These are phyloP conservation scores for Seira musarum DNA, from an alignment of 2,888 invertebrate genomes.

Conservation along the genomic window DNA sequence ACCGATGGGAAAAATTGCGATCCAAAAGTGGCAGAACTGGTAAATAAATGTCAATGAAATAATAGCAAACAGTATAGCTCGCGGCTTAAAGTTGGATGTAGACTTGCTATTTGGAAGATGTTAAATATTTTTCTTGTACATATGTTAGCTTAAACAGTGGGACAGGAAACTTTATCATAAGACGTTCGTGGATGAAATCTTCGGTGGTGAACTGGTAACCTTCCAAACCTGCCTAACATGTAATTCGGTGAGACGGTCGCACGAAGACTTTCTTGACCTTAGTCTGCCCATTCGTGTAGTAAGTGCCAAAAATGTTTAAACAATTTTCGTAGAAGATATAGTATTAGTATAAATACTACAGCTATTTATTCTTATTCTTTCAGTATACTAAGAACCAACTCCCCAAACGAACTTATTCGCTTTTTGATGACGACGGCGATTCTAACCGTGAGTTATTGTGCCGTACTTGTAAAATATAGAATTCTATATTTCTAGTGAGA, in stretches of 20 bases:
- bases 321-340: not conserved
- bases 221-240: slow-evolving; percentile 93
- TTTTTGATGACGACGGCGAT: slow-evolving; percentile 66
- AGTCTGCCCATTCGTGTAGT: slow-evolving; percentile 85
- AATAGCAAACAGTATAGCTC: not conserved
- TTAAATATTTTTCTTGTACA: slow-evolving; percentile 21
- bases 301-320: slow-evolving; percentile 46
- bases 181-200: slow-evolving; percentile 84
- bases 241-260: slow-evolving; percentile 86
- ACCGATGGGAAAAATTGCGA: slow-evolving; percentile 78
- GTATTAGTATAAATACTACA: slow-evolving; percentile 8
- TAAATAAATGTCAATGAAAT: slow-evolving; percentile 29
- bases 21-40: slow-evolving; percentile 77
- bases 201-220: slow-evolving; percentile 93
- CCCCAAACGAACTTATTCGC: slow-evolving; percentile 50
- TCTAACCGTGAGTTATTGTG: slow-evolving; percentile 69
- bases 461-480: too few species aligned
- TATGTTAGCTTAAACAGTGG: slow-evolving; percentile 68
- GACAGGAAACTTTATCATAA: slow-evolving; percentile 71
- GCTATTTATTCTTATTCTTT: slow-evolving; percentile 11
- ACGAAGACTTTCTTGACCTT: slow-evolving; percentile 95
- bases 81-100: not conserved
- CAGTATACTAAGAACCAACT: slow-evolving; percentile 74
- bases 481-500: not conserved
- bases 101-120: not conserved